Percentiles rank a stretch among this genome's conserved stretches.
Conservation (phyloP, 2,888 invertebrate species). For the Tolmerus cingulatus region DNA sequence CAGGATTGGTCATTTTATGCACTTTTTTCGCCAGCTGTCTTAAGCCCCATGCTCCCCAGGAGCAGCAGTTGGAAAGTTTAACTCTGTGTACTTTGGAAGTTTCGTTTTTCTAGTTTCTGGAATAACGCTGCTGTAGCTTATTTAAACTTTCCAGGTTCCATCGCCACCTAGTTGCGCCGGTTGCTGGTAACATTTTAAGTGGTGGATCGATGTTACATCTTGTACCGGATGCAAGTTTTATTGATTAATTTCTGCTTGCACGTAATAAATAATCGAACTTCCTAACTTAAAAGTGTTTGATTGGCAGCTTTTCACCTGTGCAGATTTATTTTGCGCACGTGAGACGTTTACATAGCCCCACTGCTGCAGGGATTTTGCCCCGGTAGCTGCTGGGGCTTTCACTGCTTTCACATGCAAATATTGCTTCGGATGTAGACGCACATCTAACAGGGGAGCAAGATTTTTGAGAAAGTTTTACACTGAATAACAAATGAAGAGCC, state of each 20-base stretch:
- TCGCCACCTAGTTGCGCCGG: background rate
- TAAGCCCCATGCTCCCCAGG: background rate
- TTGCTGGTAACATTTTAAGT: background rate
- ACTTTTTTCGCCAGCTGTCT: background rate
- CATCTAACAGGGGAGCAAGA: background rate
- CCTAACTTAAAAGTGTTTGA: background rate
- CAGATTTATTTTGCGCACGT: background rate
- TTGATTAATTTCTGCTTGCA: slow-evolving; percentile 19
- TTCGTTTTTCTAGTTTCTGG: background rate
- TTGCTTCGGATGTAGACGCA: background rate
- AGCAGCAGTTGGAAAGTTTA: background rate
- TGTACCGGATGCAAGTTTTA: slow-evolving; percentile 4
- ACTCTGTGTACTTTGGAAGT: slow-evolving; percentile 12
- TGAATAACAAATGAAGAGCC: background rate
- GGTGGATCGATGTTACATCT: background rate
- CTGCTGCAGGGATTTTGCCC: background rate
- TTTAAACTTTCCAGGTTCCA: background rate
- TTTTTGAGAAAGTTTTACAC: background rate
- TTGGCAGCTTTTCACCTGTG: background rate
- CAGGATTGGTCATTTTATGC: slow-evolving; percentile 10
- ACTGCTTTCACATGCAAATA: background rate
- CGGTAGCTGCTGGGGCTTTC: background rate
- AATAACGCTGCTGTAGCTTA: background rate
- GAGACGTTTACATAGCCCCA: background rate
- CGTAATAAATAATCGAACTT: slow-evolving; percentile 4